These are phyloP conservation scores for Dicycla oo DNA, from an alignment of 2,888 invertebrate species.

Conservation along the genomic window DNA sequence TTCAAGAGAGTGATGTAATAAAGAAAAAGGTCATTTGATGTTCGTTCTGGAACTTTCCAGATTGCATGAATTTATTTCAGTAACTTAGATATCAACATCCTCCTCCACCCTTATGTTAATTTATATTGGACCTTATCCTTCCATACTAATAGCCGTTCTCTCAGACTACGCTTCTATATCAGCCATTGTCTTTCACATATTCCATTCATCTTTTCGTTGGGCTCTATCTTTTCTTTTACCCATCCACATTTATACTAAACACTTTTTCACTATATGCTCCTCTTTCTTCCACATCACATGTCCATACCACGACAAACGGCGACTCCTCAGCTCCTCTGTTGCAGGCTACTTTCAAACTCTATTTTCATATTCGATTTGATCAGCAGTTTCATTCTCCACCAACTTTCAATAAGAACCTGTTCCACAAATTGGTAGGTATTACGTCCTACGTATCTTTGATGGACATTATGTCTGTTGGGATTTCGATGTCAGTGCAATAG, in stretches of 20 bases:
- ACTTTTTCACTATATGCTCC: background rate
- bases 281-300: background rate
- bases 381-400: conserved; percentile 5
- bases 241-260: background rate
- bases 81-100: background rate
- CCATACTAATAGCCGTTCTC: background rate
- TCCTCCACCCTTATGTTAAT: too few species aligned
- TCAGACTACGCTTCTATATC: background rate
- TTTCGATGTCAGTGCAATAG: conserved; percentile 29
- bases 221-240: background rate
- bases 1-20: conserved; percentile 19
- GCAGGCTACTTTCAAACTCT: background rate
- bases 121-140: background rate
- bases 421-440: conserved; percentile 45
- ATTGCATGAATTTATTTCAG: background rate
- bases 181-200: background rate
- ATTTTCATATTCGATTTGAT: background rate
- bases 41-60: conserved; percentile 28
- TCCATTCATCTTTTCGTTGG: background rate
- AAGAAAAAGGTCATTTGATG: background rate
- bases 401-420: conserved; percentile 53
- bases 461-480: background rate
- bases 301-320: too few species aligned
- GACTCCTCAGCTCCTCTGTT: background rate
- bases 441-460: conserved; percentile 31